Percentiles rank a stretch among this genome's conserved stretches.
Evolutionary conservation across 2,113 vertebrate genomes (phyloP).

Genomic region (Phoenicopterus ruber): DNA sequence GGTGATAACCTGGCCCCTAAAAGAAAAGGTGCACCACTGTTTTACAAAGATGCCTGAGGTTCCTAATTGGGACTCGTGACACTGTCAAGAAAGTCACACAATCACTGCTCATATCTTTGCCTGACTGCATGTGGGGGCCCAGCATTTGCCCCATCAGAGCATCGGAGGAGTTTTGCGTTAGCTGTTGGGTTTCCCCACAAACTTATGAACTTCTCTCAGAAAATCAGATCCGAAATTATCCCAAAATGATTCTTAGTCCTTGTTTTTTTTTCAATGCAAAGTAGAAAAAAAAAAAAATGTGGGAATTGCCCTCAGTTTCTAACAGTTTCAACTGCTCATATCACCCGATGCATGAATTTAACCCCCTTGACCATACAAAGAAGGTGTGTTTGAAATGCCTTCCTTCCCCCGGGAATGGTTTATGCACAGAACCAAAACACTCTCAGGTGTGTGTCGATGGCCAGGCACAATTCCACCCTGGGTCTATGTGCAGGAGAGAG

Average conservation of each 20-base stretch:
- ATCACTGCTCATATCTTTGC: neutral
- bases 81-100: neutral
- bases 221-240: neutral
- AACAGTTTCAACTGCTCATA: neutral
- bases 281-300: neutral
- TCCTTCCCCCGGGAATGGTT: neutral
- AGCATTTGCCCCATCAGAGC: neutral
- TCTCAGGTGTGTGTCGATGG: neutral
- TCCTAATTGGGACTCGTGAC: neutral
- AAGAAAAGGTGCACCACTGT: neutral
- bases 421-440: neutral
- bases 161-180: neutral
- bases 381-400: neutral
- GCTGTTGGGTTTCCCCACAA: neutral
- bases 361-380: neutral
- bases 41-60: neutral
- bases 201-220: neutral
- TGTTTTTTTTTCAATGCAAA: neutral
- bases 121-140: neutral
- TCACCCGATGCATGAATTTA: neutral
- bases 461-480: neutral
- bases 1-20: neutral
- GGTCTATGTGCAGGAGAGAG: neutral
- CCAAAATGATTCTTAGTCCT: neutral
- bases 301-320: neutral